Conservation (phyloP, 2,888 invertebrate genomes). For the Drosophila helvetica region DNA sequence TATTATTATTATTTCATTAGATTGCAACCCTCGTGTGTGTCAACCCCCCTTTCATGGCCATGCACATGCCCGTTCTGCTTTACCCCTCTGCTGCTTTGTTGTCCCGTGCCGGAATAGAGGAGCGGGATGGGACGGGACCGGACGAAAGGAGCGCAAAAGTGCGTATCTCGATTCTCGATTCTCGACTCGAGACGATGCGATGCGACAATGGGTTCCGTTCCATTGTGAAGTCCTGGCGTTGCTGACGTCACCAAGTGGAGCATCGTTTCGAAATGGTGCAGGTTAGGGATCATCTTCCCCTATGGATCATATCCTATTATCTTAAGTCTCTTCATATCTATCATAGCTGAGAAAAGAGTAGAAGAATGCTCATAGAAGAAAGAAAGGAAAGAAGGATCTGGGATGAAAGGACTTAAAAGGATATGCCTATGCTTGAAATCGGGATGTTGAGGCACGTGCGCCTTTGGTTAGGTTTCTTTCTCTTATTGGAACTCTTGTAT, state of each 20-base stretch:
- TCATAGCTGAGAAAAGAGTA: too few relatives aligned
- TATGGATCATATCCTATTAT: too few relatives aligned
- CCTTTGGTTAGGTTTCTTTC: too few relatives aligned
- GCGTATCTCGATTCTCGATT: slow-evolving; percentile 35
- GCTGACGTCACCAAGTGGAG: neutral
- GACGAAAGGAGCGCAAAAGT: slow-evolving; percentile 33
- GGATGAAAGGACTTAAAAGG: too few relatives aligned
- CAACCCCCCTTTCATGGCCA: slow-evolving; percentile 26
- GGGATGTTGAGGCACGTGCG: too few relatives aligned
- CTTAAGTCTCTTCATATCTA: too few relatives aligned
- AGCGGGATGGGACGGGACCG: slow-evolving; percentile 4
- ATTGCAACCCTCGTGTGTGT: slow-evolving; percentile 65
- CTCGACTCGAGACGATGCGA: slow-evolving; percentile 42
- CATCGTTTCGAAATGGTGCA: too few relatives aligned
- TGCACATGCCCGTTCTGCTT: neutral
- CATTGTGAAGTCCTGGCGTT: slow-evolving; percentile 1
- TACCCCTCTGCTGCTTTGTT: neutral
- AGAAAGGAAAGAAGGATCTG: too few relatives aligned
- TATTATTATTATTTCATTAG: slow-evolving; percentile 77
- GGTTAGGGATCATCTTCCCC: too few relatives aligned
- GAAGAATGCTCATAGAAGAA: too few relatives aligned
- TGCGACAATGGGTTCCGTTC: slow-evolving; percentile 31
- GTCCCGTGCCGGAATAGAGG: slow-evolving; percentile 38
- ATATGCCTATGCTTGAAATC: too few relatives aligned
- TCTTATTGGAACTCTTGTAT: neutral